Evolutionary conservation across 2,113 vertebrate species (phyloP).

Genomic region (Corapipo altera): DNA sequence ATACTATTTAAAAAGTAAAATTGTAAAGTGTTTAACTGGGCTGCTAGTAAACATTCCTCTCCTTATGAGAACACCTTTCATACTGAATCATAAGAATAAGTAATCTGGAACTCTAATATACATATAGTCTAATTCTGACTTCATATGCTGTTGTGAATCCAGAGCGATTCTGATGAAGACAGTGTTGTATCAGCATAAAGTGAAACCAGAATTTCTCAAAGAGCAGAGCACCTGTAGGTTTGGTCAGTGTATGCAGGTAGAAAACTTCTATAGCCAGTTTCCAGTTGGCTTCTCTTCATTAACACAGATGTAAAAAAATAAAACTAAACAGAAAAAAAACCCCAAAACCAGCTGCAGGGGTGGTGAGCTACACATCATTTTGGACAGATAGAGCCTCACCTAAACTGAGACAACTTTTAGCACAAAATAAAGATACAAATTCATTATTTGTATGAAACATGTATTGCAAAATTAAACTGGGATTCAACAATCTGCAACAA

Average conservation of each 20-base stretch:
- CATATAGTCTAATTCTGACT: background rate
- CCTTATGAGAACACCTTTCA: background rate
- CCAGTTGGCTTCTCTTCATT: background rate
- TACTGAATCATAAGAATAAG: background rate
- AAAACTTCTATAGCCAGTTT: background rate
- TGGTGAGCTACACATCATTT: background rate
- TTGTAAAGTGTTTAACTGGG: background rate
- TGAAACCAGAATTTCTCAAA: background rate
- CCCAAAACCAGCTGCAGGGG: background rate
- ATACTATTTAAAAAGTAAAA: background rate
- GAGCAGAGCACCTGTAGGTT: background rate
- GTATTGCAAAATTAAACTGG: constrained; percentile 48
- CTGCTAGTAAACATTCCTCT: background rate
- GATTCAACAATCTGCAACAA: constrained; percentile 65
- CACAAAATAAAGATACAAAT: constrained; percentile 56
- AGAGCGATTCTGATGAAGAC: background rate
- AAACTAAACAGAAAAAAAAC: background rate
- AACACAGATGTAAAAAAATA: background rate
- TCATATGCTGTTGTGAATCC: background rate
- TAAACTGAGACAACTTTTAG: constrained; percentile 28
- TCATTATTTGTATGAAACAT: constrained; percentile 61
- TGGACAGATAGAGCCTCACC: constrained; percentile 3
- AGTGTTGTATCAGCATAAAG: background rate
- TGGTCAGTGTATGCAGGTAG: background rate
- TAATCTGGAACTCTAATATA: background rate